Evolutionary conservation across 2,888 invertebrate genomes (phyloP).

Genomic region (Macrophya alboannulata): DNA sequence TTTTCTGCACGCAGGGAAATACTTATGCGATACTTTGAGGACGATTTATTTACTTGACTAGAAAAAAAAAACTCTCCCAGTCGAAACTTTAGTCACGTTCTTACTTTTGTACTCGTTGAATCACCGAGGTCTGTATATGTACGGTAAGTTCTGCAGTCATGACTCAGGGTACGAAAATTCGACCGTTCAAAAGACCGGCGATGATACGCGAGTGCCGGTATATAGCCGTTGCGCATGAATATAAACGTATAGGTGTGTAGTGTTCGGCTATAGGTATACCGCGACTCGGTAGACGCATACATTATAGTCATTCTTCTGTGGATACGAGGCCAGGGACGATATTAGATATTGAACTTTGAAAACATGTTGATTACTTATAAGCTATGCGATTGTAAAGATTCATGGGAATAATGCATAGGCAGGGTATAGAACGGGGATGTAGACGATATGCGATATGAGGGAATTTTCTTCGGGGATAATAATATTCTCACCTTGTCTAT

Average conservation of each 20-base stretch:
- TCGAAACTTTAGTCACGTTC: neutral
- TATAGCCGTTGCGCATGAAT: neutral
- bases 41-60: neutral
- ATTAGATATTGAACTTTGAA: neutral
- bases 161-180: neutral
- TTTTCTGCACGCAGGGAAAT: too few species aligned
- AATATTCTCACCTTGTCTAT: constrained; percentile 92
- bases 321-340: neutral
- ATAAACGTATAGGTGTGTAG: neutral
- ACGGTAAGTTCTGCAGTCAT: neutral
- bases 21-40: neutral
- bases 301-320: neutral
- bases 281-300: neutral
- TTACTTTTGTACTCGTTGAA: neutral
- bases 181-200: neutral
- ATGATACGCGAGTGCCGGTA: neutral
- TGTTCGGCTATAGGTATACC: neutral
- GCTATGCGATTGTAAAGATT: neutral
- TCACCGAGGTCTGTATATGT: neutral
- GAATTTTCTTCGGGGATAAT: neutral
- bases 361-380: neutral
- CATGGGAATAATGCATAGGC: neutral
- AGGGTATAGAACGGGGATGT: too few species aligned
- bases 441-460: neutral
- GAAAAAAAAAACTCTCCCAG: neutral